Evolutionary conservation across 2,113 vertebrate genomes (phyloP).

Genomic region (Channa maculata): DNA sequence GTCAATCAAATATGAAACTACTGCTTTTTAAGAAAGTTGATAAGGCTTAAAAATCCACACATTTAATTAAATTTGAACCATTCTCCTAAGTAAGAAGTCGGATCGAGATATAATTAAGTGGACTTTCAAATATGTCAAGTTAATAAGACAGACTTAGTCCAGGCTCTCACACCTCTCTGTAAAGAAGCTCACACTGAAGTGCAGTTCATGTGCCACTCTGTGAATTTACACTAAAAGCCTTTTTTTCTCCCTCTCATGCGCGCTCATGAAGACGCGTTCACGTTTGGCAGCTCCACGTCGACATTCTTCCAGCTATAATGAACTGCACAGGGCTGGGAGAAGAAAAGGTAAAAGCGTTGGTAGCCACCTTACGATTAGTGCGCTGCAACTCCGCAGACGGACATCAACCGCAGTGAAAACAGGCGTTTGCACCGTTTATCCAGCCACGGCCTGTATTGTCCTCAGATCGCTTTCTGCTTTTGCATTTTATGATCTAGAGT

Average conservation of each 20-base stretch:
- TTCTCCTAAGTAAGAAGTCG: slow-evolving; percentile 44
- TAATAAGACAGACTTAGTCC: slow-evolving; percentile 46
- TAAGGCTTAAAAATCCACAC: not conserved
- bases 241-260: slow-evolving; percentile 68
- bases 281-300: slow-evolving; percentile 91
- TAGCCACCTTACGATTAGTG: slow-evolving; percentile 70
- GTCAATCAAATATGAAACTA: not conserved
- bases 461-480: slow-evolving; percentile 59
- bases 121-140: slow-evolving; percentile 45
- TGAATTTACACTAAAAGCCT: slow-evolving; percentile 76
- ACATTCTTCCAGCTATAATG: slow-evolving; percentile 89
- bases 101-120: slow-evolving; percentile 46
- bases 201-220: slow-evolving; percentile 72
- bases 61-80: slow-evolving; percentile 19
- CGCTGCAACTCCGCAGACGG: slow-evolving; percentile 68
- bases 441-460: slow-evolving; percentile 49
- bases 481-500: slow-evolving; percentile 69
- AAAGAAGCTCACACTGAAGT: slow-evolving; percentile 75
- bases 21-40: not conserved
- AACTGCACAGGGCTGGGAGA: slow-evolving; percentile 75
- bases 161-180: slow-evolving; percentile 66
- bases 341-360: slow-evolving; percentile 77
- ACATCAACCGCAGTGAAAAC: slow-evolving; percentile 61
- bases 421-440: slow-evolving; percentile 41
- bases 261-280: slow-evolving; percentile 85